Evolutionary conservation across 2,888 invertebrate genomes (phyloP).

Genomic region (Nemurella pictetii): DNA sequence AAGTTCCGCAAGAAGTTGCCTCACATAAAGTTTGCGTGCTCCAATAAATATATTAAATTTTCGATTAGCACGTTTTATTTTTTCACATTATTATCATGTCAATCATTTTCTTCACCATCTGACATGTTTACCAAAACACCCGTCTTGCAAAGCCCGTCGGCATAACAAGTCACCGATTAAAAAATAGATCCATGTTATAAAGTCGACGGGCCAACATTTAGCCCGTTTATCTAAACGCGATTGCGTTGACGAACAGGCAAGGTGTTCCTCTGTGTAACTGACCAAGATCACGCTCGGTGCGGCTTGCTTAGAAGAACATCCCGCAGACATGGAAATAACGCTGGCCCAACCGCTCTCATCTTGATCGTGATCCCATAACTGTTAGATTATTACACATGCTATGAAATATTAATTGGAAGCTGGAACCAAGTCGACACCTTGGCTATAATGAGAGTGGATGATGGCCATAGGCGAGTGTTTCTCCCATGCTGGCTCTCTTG

Average conservation of each 20-base stretch:
- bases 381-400: constrained; percentile 5
- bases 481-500: constrained; percentile 5
- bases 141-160: not conserved
- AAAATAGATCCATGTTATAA: not conserved
- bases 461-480: not conserved
- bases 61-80: not conserved
- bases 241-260: no score
- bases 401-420: constrained; percentile 39
- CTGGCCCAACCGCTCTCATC: not conserved
- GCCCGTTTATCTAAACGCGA: not conserved
- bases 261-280: not conserved
- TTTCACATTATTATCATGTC: not conserved
- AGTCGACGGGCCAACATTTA: not conserved
- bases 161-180: not conserved
- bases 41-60: not conserved
- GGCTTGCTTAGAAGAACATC: no score
- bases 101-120: not conserved
- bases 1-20: not conserved
- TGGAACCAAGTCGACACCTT: constrained; percentile 37
- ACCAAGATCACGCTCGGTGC: not conserved
- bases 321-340: no score
- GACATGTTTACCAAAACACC: not conserved
- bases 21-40: not conserved
- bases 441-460: constrained; percentile 32
- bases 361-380: not conserved